Base-by-base conservation (phyloP, 2,888 invertebrate species). In the Sesamia inferens region DNA sequence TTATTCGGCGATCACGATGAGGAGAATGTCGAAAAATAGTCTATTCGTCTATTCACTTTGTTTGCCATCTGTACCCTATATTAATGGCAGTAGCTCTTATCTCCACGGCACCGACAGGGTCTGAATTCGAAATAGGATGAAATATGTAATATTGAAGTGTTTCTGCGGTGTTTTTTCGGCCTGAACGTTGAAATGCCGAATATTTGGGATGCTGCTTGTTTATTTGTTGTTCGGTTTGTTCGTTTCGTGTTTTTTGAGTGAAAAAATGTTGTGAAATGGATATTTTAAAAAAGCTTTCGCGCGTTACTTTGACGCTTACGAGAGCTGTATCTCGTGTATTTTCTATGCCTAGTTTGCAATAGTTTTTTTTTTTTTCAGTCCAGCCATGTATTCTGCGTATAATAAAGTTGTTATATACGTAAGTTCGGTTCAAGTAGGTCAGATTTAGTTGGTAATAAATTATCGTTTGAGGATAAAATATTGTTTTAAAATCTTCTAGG, bases 71-170 rank as follows among this genome's bases (percentile, higher is more conserved):
- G 75, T 76, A 79, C 79, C 79, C 81, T 84, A 83, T 92, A 93
- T 92, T 91, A 92, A 93, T 92, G 90, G 88, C 84, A 76, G 78
- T 79, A 61, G 78, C 81, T 82, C 89, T 90, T 93, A 93, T 93
- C 92, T 89, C 81, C 74, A 59, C 74, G 69, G 71, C 76, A 78
- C 87, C 83, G 76, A 83, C 84, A 76, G 73, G 74, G 58, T 42
- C 70, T 87, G 91, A 92, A 92, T 92, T 82, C 83, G 85, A 90
- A 90, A 88, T 85, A 79, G 71, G 81, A 84, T 85, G 81, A 87
- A 85, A 84, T 84, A 87, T 86, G 82, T 82, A 76, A 83, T 78
- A 73, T 69, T 76, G 73, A 85, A 86, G 79, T 78, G 70, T 81
- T 81, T 86, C 70, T 81, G 71, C 68, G 70, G 75, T 64, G 66